These are phyloP conservation scores for Dreissena polymorpha DNA, from an alignment of 1,140 invertebrate genomes.

Conservation along the genomic window DNA sequence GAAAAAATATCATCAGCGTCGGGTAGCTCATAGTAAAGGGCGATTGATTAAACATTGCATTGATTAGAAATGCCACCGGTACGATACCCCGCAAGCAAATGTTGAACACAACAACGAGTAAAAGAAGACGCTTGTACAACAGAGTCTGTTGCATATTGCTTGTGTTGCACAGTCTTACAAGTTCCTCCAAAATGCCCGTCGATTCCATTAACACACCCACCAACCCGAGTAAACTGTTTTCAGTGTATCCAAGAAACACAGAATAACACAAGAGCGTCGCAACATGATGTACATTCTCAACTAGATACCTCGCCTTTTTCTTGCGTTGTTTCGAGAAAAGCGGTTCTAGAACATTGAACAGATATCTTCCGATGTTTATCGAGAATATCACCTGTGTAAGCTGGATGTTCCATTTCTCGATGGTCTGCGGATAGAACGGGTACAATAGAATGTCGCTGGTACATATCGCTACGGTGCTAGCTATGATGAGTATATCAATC, in stretches of 20 bases:
- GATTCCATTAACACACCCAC: too few relatives aligned
- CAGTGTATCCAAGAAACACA: too few relatives aligned
- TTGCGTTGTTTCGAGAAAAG: conserved; percentile 11
- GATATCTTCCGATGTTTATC: conserved; percentile 60
- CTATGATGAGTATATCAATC: conserved; percentile 33
- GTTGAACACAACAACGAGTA: conserved; percentile 48
- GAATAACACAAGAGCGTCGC: too few relatives aligned
- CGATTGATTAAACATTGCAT: conserved; percentile 61
- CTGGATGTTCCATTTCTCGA: neutral
- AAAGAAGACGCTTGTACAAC: conserved; percentile 49
- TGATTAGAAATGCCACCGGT: conserved; percentile 59
- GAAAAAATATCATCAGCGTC: conserved; percentile 61
- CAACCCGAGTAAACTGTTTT: too few relatives aligned
- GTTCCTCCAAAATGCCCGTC: conserved; percentile 54
- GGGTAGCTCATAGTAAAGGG: conserved; percentile 61
- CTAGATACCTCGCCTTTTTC: conserved; percentile 16
- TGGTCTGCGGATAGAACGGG: conserved; percentile 47
- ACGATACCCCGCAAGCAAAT: conserved; percentile 56
- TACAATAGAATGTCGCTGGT: conserved; percentile 50
- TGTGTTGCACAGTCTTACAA: conserved; percentile 44
- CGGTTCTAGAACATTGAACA: conserved; percentile 51
- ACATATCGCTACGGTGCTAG: conserved; percentile 47
- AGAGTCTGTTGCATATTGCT: conserved; percentile 14
- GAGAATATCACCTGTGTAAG: conserved; percentile 49
- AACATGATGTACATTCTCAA: too few relatives aligned